A percentile compares a stretch with the other conserved stretches of the same genome.
Evolutionary conservation across 2,113 vertebrate species (phyloP).

Genomic region (Ctenomys sociabilis): DNA sequence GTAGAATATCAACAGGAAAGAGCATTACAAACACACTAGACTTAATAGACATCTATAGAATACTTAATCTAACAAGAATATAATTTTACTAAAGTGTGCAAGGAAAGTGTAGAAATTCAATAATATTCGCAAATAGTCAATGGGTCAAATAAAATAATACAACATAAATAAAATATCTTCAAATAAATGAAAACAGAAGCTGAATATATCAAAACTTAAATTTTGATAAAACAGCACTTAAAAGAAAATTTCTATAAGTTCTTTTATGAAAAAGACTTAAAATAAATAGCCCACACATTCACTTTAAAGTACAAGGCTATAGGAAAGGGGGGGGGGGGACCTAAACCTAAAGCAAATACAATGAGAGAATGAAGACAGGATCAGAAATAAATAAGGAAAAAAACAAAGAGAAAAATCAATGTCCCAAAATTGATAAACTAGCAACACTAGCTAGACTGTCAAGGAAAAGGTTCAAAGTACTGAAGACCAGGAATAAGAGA

Average conservation of each 20-base stretch:
- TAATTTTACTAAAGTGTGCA: background rate
- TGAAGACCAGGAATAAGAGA: background rate
- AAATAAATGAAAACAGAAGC: background rate
- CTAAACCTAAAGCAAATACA: background rate
- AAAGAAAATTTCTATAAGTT: background rate
- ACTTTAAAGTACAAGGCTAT: background rate
- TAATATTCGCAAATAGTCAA: background rate
- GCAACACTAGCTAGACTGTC: background rate
- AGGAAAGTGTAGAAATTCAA: constrained; percentile 8
- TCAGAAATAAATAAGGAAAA: background rate
- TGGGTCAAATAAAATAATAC: background rate
- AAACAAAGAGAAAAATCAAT: background rate
- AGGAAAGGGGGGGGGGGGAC: no score
- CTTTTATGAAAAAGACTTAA: background rate
- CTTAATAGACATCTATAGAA: background rate
- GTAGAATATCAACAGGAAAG: background rate
- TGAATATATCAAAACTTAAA: background rate
- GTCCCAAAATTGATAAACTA: background rate
- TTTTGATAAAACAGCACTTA: background rate
- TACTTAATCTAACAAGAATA: background rate
- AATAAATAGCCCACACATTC: background rate
- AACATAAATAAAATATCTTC: background rate
- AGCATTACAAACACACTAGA: background rate
- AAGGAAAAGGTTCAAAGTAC: background rate
- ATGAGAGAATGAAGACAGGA: background rate